Evolutionary conservation across 2,797 vertebrate species (phyloP), one percentile per base, ranked within the genome.

Genomic region (Chrysocyon brachyurus): DNA sequence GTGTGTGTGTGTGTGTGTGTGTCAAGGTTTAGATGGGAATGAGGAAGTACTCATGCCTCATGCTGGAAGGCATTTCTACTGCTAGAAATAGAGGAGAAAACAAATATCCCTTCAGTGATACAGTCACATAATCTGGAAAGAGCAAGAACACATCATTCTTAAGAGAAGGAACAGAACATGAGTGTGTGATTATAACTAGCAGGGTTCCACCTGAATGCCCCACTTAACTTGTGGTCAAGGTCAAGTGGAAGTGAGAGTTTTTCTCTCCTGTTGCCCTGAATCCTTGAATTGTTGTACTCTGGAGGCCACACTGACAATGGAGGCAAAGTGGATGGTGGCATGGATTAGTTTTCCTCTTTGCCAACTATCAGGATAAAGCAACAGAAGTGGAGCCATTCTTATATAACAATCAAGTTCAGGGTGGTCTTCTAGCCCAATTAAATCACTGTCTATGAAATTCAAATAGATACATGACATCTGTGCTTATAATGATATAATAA

Each of bases 61-160:
- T 19, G 49, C 5, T 21, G 11, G 5, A 49, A n/a, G 16, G 16
- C 6, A 16, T 40, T 72, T 49, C 3, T 52, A 63, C 16, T 31
- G 1, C 28, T 14, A 61, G 26, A 83, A 12, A 63, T 46, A 26
- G 22, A 59, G 12, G 46, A 28, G 3, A 6, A 16, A 40, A 17
- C 7, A 16, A 15, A 14, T 22, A 3, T 12, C 0, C 57, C 17
- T 64, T 46, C 61, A 1, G 12, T 5, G 12, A 11, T 40, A 4
- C 1, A 1, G 11, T 49, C 46, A 31, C 0, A 2, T 0, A 12
- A 11, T 2, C 14, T 8, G 1, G 12, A 33, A 2, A 22, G 12
- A 78, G 16, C 21, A 26, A 52, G 19, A 14, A 2, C 6, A 26
- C 14, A 0, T 22, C 12, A 54, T 15, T 78, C 9, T 56, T 57